Conservation (phyloP, 2,797 vertebrate species). For the Hemibagrus guttatus region DNA sequence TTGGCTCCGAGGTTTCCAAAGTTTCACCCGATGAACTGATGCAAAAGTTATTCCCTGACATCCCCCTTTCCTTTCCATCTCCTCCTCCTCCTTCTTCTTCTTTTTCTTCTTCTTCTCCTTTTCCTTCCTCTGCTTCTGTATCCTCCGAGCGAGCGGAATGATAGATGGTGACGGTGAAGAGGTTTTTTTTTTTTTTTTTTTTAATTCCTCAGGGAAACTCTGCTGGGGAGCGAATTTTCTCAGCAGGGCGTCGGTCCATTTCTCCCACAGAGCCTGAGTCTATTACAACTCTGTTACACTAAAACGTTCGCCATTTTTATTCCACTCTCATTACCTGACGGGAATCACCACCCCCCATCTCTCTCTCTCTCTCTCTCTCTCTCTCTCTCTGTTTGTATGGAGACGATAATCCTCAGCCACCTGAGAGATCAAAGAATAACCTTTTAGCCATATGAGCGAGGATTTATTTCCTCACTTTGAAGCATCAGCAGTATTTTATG, state of each 20-base stretch:
- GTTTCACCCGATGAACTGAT: slow-evolving; percentile 20
- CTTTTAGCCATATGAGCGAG: slow-evolving; percentile 71
- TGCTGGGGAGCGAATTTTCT: slow-evolving; percentile 62
- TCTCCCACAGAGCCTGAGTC: slow-evolving; percentile 66
- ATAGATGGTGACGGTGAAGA: slow-evolving; percentile 65
- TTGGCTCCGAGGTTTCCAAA: slow-evolving; percentile 20
- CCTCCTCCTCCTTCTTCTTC: not conserved
- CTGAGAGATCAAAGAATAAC: slow-evolving; percentile 71
- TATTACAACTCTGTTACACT: slow-evolving; percentile 75
- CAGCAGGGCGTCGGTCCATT: slow-evolving; percentile 70
- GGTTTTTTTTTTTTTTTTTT: slow-evolving; percentile 58
- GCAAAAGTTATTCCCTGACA: slow-evolving; percentile 36
- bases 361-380: not conserved
- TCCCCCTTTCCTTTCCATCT: not conserved
- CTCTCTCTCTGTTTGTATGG: slow-evolving; percentile 14
- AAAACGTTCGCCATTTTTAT: slow-evolving; percentile 70
- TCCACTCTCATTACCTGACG: slow-evolving; percentile 46
- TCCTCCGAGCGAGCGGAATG: slow-evolving; percentile 56
- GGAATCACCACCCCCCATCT: slow-evolving; percentile 16
- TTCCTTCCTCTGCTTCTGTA: slow-evolving; percentile 16
- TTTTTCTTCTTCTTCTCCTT: not conserved
- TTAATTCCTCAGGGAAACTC: slow-evolving; percentile 53
- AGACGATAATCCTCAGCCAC: slow-evolving; percentile 66
- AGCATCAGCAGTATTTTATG: slow-evolving; percentile 74
- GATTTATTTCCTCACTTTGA: slow-evolving; percentile 74